Conservation (phyloP, 2,888 invertebrate genomes). For the Drosophila nigritarsus region DNA sequence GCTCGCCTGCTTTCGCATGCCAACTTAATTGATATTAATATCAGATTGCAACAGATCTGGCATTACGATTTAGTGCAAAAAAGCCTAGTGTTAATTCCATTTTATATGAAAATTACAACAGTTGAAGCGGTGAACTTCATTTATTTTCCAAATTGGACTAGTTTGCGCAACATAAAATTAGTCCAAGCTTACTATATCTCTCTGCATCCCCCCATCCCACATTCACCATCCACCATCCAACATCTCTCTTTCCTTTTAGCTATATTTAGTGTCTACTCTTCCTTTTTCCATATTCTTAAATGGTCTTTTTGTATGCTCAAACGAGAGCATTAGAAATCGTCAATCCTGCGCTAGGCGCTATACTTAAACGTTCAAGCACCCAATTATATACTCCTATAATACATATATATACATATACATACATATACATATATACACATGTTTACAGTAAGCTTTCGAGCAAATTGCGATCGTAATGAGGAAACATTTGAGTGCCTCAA, state of each 20-base stretch:
- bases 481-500: conserved; percentile 12
- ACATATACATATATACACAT: background rate
- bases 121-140: background rate
- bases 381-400: background rate
- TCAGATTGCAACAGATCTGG: conserved; percentile 55
- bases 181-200: background rate
- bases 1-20: conserved; percentile 5
- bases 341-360: background rate
- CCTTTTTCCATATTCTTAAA: background rate
- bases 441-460: background rate
- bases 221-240: too few relatives aligned
- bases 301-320: background rate
- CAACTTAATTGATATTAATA: conserved; percentile 53
- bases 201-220: background rate
- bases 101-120: conserved; percentile 9
- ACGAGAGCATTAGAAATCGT: too few relatives aligned
- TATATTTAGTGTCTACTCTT: background rate
- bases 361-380: background rate
- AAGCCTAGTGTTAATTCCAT: conserved; percentile 2
- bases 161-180: background rate
- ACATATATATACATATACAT: background rate
- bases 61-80: conserved; percentile 29
- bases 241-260: background rate
- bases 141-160: too few relatives aligned
- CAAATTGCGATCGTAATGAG: conserved; percentile 1